A percentile compares a stretch with the other conserved stretches of the same genome.
Conservation (phyloP, 2,888 invertebrate species). For the Agrochola lota region DNA sequence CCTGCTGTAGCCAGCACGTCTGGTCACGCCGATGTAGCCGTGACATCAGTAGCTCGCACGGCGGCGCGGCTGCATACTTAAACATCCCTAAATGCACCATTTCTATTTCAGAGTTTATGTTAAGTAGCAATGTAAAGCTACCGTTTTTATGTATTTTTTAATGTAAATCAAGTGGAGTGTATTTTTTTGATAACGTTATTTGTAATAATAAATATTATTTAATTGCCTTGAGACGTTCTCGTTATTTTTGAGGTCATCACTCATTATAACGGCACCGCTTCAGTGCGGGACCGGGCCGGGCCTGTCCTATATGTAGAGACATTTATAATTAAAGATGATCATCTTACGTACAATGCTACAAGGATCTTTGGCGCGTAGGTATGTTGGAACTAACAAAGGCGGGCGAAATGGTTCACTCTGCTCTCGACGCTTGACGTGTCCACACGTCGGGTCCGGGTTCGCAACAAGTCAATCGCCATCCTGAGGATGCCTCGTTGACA, state of each 20-base stretch:
- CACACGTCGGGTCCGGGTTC: too few species aligned
- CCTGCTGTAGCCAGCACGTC: constrained; percentile 37
- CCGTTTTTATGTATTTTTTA: constrained; percentile 20
- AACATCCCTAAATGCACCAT: not conserved
- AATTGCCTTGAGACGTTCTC: not conserved
- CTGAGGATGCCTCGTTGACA: too few species aligned
- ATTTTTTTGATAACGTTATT: constrained; percentile 39
- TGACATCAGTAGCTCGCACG: constrained; percentile 48
- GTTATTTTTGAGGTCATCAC: not conserved
- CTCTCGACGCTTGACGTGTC: too few species aligned
- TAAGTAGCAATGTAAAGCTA: constrained; percentile 27
- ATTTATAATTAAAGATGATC: not conserved
- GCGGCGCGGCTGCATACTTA: not conserved
- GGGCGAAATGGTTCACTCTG: too few species aligned
- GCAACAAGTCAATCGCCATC: too few species aligned
- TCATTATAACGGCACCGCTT: not conserved
- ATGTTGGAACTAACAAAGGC: too few species aligned
- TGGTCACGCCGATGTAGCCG: constrained; percentile 50
- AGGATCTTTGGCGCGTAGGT: not conserved
- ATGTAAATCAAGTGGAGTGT: constrained; percentile 24
- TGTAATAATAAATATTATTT: constrained; percentile 39
- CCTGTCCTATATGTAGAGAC: not conserved
- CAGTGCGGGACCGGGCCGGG: too few species aligned
- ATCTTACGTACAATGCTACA: not conserved
- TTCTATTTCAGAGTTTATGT: constrained; percentile 6